A percentile compares a stretch with the other conserved stretches of the same genome.
Conservation (phyloP, 92 coral and sea anemone genomes). For the Metridium senile region DNA sequence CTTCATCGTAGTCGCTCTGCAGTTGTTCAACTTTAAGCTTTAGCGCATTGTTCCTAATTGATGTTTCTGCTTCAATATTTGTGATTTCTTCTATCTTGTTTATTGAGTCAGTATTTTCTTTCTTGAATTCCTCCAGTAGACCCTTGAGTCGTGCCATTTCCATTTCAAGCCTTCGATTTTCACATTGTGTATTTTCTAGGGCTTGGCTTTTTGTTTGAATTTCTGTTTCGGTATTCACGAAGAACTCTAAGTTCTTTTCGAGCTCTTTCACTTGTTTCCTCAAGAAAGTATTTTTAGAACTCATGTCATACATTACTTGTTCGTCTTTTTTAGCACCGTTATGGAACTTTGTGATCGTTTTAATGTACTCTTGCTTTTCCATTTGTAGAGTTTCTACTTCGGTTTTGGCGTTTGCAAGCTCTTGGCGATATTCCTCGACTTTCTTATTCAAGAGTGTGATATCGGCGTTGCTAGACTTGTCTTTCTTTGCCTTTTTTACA, state of each 20-base stretch:
- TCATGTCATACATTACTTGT: neutral
- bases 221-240: neutral
- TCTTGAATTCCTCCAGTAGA: neutral
- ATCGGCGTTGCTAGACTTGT: neutral
- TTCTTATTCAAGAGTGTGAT: neutral
- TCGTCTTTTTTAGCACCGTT: neutral
- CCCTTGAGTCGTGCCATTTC: neutral
- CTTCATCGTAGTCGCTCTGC: neutral
- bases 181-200: neutral
- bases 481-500: neutral
- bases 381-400: neutral
- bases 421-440: neutral
- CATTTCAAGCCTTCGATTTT: neutral
- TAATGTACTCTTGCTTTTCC: neutral
- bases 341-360: neutral
- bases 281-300: neutral
- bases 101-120: neutral
- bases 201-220: neutral
- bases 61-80: neutral
- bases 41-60: neutral
- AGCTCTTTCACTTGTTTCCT: neutral
- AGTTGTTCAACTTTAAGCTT: neutral
- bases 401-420: neutral
- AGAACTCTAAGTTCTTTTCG: neutral
- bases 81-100: neutral